Evolutionary conservation across 2,888 invertebrate genomes (phyloP).

Genomic region (Cheilosia pagana): DNA sequence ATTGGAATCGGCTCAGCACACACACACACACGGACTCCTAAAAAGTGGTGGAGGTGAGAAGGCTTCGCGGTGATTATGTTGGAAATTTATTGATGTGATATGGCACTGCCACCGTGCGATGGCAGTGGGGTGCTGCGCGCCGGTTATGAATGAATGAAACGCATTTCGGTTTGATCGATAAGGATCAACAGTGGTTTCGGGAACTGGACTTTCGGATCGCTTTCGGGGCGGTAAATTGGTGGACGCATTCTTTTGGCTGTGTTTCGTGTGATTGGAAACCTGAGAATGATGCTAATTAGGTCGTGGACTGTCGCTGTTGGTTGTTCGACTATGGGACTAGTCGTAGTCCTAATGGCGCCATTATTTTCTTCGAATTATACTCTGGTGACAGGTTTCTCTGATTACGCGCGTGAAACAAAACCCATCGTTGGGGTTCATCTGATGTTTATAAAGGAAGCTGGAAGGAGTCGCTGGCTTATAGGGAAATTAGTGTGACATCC

Average conservation of each 20-base stretch:
- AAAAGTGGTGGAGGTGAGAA: conserved; percentile 78
- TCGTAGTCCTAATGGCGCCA: conserved; percentile 59
- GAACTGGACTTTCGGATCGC: background rate
- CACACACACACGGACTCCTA: conserved; percentile 2
- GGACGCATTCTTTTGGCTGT: conserved; percentile 33
- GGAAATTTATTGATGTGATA: conserved; percentile 80
- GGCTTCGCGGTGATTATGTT: conserved; percentile 81
- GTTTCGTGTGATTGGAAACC: conserved; percentile 58
- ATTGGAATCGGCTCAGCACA: conserved; percentile 76
- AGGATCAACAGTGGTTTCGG: conserved; percentile 58
- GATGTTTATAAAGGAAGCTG: conserved; percentile 11
- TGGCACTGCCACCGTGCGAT: conserved; percentile 55
- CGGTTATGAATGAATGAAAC: conserved; percentile 70
- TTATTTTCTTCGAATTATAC: conserved; percentile 70
- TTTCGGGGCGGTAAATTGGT: conserved; percentile 67
- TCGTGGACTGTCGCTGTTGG: conserved; percentile 37
- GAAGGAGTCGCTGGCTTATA: conserved; percentile 14
- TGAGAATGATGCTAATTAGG: conserved; percentile 72
- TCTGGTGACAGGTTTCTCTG: conserved; percentile 59
- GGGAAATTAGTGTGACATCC: conserved; percentile 56
- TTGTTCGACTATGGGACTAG: background rate
- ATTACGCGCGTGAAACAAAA: conserved; percentile 69
- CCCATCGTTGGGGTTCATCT: conserved; percentile 26
- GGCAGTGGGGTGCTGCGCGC: background rate
- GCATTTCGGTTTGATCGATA: conserved; percentile 54